phyloP scores from a whole-genome alignment of 2,888 invertebrate genomes.

The Leucozona laternaria region DNA sequence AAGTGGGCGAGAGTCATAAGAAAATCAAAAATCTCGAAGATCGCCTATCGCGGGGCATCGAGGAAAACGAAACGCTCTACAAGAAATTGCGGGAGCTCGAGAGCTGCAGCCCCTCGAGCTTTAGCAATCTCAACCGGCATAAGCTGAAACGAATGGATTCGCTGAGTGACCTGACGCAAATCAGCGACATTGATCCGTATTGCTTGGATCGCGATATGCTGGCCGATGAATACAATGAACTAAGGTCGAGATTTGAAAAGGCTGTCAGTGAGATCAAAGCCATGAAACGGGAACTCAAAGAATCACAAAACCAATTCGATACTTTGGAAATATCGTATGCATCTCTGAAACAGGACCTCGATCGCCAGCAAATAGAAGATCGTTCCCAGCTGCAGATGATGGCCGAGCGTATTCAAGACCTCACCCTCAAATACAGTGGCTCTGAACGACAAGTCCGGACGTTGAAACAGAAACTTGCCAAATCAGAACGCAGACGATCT shows the following conservation, averaged over 20 bases:
- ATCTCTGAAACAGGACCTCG: slow-evolving; percentile 89
- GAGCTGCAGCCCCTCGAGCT: slow-evolving; percentile 83
- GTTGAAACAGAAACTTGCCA: slow-evolving; percentile 91
- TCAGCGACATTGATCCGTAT: slow-evolving; percentile 91
- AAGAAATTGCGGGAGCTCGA: slow-evolving; percentile 90
- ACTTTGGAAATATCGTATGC: slow-evolving; percentile 91
- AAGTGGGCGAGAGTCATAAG: slow-evolving; percentile 88
- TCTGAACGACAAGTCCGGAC: slow-evolving; percentile 93
- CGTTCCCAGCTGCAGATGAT: slow-evolving; percentile 91
- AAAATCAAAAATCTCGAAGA: slow-evolving; percentile 83
- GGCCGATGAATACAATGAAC: slow-evolving; percentile 91
- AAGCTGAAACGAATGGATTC: slow-evolving; percentile 88
- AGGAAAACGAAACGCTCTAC: slow-evolving; percentile 91
- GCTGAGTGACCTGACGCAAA: slow-evolving; percentile 91
- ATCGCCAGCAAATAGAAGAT: slow-evolving; percentile 86
- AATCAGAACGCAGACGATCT: slow-evolving; percentile 91
- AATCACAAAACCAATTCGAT: slow-evolving; percentile 91
- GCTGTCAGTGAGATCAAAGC: slow-evolving; percentile 93
- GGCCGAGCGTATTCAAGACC: slow-evolving; percentile 92
- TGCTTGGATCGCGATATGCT: slow-evolving; percentile 90
- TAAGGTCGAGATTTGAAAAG: slow-evolving; percentile 91
- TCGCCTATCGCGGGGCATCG: slow-evolving; percentile 88
- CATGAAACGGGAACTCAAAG: slow-evolving; percentile 91
- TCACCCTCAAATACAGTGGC: slow-evolving; percentile 91
- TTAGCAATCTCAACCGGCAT: slow-evolving; percentile 82